phyloP scores from a whole-genome alignment of 1,140 invertebrate species.

The Drosophila serrata region DNA sequence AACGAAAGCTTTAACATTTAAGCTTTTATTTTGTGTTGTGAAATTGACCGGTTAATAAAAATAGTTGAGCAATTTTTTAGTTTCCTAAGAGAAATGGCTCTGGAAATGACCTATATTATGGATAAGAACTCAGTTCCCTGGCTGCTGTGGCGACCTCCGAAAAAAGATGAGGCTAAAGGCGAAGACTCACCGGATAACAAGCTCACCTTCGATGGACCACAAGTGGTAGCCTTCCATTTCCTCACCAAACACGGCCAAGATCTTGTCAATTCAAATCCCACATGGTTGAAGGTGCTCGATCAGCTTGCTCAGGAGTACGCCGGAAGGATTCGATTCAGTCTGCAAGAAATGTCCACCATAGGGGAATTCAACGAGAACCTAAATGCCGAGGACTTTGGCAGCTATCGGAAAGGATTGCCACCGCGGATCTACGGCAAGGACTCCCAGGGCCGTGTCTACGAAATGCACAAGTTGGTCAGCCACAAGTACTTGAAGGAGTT shows the following conservation, averaged over 20 bases:
- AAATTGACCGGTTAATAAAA: conserved; percentile 17
- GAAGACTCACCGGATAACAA: background rate
- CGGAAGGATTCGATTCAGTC: conserved; percentile 28
- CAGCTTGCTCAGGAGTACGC: conserved; percentile 30
- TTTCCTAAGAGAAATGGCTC: background rate
- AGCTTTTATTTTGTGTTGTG: conserved; percentile 30
- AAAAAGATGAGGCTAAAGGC: background rate
- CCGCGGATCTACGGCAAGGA: conserved; percentile 49
- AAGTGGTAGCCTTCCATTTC: conserved; percentile 47
- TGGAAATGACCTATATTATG: background rate
- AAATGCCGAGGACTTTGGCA: conserved; percentile 27
- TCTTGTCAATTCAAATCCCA: background rate
- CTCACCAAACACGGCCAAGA: conserved; percentile 7
- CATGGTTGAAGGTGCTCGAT: conserved; percentile 31
- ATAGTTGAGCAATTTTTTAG: background rate
- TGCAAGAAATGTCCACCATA: conserved; percentile 37
- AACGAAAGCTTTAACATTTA: conserved; percentile 2
- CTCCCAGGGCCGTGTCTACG: conserved; percentile 17
- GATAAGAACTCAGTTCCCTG: conserved; percentile 20
- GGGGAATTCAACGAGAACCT: conserved; percentile 14
- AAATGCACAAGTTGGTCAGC: conserved; percentile 56
- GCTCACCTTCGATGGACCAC: background rate
- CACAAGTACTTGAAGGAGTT: conserved; percentile 54
- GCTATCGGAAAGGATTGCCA: conserved; percentile 32
- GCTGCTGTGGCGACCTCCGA: conserved; percentile 22